A percentile compares a stretch with the other conserved stretches of the same genome.
phyloP scores from a whole-genome alignment of 92 coral and sea anemone genomes.

The Epizoanthus stellaris region DNA sequence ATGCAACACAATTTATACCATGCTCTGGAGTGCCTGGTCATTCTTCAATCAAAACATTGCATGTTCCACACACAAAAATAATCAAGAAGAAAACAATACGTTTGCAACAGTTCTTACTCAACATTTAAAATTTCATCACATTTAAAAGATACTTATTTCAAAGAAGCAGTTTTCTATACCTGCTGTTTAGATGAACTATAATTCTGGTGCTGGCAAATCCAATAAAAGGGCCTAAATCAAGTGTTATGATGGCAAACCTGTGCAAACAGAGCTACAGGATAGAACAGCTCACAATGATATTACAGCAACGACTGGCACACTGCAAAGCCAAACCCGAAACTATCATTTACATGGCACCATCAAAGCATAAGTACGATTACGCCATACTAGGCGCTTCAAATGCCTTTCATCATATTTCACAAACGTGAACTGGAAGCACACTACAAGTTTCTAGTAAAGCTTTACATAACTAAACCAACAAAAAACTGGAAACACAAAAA shows the following conservation, averaged over 20 bases:
- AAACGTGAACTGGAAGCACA: background rate
- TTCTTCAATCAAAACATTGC: background rate
- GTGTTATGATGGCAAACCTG: too few relatives aligned
- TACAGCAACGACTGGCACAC: background rate
- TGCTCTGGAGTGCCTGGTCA: too few relatives aligned
- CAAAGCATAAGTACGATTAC: background rate
- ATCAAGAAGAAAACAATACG: background rate
- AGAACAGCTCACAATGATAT: too few relatives aligned
- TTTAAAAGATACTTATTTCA: too few relatives aligned
- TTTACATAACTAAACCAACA: constrained; percentile 1
- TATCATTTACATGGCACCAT: too few relatives aligned
- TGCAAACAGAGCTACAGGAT: too few relatives aligned
- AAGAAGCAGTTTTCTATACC: too few relatives aligned
- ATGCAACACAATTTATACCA: too few relatives aligned
- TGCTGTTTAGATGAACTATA: too few relatives aligned
- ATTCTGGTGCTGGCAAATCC: too few relatives aligned
- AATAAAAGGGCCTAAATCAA: too few relatives aligned
- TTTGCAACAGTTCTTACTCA: background rate
- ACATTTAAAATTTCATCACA: too few relatives aligned
- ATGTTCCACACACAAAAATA: background rate
- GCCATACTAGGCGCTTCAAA: background rate
- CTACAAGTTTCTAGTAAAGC: background rate
- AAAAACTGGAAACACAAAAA: background rate
- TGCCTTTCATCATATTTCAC: background rate
- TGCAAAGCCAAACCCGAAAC: background rate